phyloP scores from a whole-genome alignment of 1,140 invertebrate genomes.

The Drosophila subobscura region DNA sequence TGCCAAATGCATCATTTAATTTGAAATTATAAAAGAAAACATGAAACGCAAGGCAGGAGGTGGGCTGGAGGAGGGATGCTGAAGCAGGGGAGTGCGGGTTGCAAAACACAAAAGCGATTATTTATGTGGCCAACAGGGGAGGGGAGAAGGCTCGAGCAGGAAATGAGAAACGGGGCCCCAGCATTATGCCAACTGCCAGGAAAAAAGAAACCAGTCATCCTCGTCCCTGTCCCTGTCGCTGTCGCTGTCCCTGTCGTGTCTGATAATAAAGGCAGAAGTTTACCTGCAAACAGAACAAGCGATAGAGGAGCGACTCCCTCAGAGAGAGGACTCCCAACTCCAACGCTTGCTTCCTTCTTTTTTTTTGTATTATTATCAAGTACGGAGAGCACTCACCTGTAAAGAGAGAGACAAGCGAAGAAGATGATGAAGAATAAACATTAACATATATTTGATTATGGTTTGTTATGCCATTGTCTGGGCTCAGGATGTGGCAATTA shows the following conservation, averaged over 20 bases:
- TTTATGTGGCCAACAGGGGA: slow-evolving; percentile 51
- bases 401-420: slow-evolving; percentile 55
- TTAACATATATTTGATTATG: slow-evolving; percentile 81
- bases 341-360: slow-evolving; percentile 4
- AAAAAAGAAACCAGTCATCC: slow-evolving; percentile 28
- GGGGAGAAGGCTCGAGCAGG: background rate
- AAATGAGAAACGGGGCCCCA: slow-evolving; percentile 3
- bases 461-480: slow-evolving; percentile 67
- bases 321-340: background rate
- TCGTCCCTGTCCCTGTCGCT: background rate
- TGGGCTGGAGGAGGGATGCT: background rate
- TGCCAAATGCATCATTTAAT: slow-evolving; percentile 81
- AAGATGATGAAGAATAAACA: slow-evolving; percentile 67
- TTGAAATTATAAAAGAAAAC: slow-evolving; percentile 76
- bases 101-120: slow-evolving; percentile 72
- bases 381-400: slow-evolving; percentile 65
- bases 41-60: slow-evolving; percentile 29
- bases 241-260: slow-evolving; percentile 58
- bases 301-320: slow-evolving; percentile 14
- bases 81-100: slow-evolving; percentile 1
- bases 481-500: slow-evolving; percentile 48
- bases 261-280: slow-evolving; percentile 75
- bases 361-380: slow-evolving; percentile 51
- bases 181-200: slow-evolving; percentile 44
- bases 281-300: slow-evolving; percentile 31